Base-by-base conservation (phyloP, 2,797 vertebrate species). In the Epinephelus coioides region DNA sequence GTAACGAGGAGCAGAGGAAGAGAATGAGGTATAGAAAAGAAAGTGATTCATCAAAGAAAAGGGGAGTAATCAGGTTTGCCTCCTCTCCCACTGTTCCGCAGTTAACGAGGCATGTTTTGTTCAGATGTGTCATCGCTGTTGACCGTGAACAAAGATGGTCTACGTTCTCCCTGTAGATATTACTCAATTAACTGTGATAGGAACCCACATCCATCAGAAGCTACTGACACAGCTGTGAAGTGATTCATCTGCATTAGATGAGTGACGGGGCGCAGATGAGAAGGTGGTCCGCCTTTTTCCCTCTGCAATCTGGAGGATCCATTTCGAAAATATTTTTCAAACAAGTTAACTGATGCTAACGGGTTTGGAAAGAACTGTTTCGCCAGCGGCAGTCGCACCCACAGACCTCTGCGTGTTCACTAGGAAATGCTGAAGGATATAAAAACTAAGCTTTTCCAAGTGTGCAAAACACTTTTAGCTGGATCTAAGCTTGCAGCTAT, bases 241-340 rank as follows among this genome's bases (percentile, higher is more conserved):
- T 4, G 8, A 90, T 91, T 85, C 60, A 84, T 93, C 88, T 88
- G 76, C 56, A 76, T 92, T 88, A 86, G 44, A 47, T 46, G 62
- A 73, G 63, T 83, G 86, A 83, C 82, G 73, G 72, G 54, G 23
- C 55, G 7, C 76, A 86, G 69, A 79, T 80, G 81, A 81, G 78
- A 71, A 55, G 44, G 54, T 27, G 62, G 17, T 0, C 17, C 6
- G 5, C 50, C 66, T 59, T 53, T 76, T 72, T 34, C 25, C 18
- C 17, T 34, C 30, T 54, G 65, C 66, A 72, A 55, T 84, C 18
- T 64, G 47, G 47, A 44, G 47, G n/a, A 74, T 60, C 18, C 53
- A 49, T 34, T 62, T 63, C 61, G 21, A 21, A 72, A 73, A 79
- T 54, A 68, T 69, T 9, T 65, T 70, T 78, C 51, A 50, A 73